Evolutionary conservation across 2,797 vertebrate species (phyloP).

Genomic region (Gymnoscopelus braueri): DNA sequence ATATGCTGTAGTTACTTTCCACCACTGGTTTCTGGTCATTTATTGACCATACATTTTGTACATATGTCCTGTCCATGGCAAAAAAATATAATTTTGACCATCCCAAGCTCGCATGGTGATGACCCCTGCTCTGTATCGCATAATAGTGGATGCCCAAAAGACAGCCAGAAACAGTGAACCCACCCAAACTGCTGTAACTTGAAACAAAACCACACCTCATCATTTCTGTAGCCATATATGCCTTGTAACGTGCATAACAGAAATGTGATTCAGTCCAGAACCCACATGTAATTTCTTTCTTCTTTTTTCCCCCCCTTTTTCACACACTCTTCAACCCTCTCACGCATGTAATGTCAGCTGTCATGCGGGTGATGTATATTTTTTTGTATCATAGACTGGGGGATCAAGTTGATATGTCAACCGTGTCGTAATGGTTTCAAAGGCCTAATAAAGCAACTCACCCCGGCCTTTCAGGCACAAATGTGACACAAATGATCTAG

Average conservation of each 20-base stretch:
- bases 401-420: constrained; percentile 70
- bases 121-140: too few relatives aligned
- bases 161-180: too few relatives aligned
- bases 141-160: too few relatives aligned
- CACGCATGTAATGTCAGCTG: constrained; percentile 62
- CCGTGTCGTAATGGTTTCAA: constrained; percentile 52
- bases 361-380: constrained; percentile 60
- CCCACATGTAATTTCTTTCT: constrained; percentile 22
- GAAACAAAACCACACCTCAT: too few relatives aligned
- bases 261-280: constrained; percentile 29
- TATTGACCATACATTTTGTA: too few relatives aligned
- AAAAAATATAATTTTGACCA: too few relatives aligned
- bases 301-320: too few relatives aligned
- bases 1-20: too few relatives aligned
- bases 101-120: too few relatives aligned
- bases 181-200: too few relatives aligned
- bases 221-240: neutral
- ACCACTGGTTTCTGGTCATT: too few relatives aligned
- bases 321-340: constrained; percentile 30
- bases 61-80: too few relatives aligned
- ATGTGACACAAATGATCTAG: constrained; percentile 61
- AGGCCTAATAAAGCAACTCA: constrained; percentile 57
- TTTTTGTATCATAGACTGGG: constrained; percentile 58
- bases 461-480: constrained; percentile 55
- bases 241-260: constrained; percentile 9